A percentile compares a stretch with the other conserved stretches of the same genome.
Evolutionary conservation across 1,140 invertebrate species (phyloP).

Genomic region (Atta colombica): DNA sequence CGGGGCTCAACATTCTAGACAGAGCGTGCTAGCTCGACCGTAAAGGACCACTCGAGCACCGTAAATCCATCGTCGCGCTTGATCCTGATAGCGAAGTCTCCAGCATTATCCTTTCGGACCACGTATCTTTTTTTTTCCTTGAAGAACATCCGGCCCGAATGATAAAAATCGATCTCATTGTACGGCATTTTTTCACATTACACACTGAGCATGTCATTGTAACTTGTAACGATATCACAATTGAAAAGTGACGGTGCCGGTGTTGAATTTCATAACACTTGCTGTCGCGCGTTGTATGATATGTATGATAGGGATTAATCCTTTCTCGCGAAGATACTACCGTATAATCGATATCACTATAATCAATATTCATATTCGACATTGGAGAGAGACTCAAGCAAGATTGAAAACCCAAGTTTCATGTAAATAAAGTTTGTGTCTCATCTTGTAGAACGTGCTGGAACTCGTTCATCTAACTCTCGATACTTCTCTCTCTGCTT

Average conservation of each 20-base stretch:
- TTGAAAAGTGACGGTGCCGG: not conserved
- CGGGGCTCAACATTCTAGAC: constrained; percentile 58
- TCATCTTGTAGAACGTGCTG: constrained; percentile 39
- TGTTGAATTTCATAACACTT: not conserved
- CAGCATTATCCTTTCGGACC: constrained; percentile 56
- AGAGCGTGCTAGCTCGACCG: constrained; percentile 59
- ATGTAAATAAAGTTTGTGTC: constrained; percentile 48
- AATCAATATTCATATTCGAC: constrained; percentile 32
- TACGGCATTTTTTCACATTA: not conserved
- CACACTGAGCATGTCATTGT: not conserved
- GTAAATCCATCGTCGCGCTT: constrained; percentile 66
- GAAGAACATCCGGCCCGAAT: not conserved
- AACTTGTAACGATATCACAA: not conserved
- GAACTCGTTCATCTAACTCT: constrained; percentile 21
- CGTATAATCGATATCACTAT: constrained; percentile 15
- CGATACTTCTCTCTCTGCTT: not conserved
- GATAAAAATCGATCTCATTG: constrained; percentile 36
- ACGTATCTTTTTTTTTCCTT: constrained; percentile 26
- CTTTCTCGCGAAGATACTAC: not conserved
- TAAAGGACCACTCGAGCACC: constrained; percentile 65
- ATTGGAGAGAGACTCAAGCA: not conserved
- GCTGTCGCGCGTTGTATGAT: not conserved
- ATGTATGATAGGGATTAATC: not conserved
- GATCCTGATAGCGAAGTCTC: constrained; percentile 64
- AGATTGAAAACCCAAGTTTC: constrained; percentile 53